Evolutionary conservation across 2,113 vertebrate genomes (phyloP), one percentile per base, ranked within the genome.

Genomic region (Bambusicola thoracicus): DNA sequence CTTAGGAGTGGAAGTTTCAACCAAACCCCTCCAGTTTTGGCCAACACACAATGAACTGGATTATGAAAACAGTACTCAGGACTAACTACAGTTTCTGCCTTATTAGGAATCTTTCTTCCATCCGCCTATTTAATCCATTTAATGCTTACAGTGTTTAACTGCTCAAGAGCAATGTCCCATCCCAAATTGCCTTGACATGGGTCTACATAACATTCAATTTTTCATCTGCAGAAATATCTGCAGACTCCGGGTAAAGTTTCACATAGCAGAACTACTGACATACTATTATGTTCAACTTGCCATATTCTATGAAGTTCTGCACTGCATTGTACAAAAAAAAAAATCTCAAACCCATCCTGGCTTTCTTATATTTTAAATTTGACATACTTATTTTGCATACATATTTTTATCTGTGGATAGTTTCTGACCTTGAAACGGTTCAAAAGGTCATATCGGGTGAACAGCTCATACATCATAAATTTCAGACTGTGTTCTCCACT

Each of bases 391-490:
- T 87, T 94, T 88, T 81, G 30, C 73, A 92, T 56, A 70, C 48
- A 48, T 46, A 89, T 72, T 86, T 93, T 91, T 75, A 61, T 59
- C 62, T 44, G 44, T 87, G 21, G 7, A 58, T 91, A 55, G 41
- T 51, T 96, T 92, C 98, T 98, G 87, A 99, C 99, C 99, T 99
- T 99, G 98, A 99, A 99, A 97, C 99, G 99, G 98, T 96, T 99
- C 98, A 99, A 98, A 97, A 99, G 98, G 96, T 99, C 99, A 15
- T 99, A 99, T 98, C 99, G 98, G 90, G 99, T 99, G 97, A 99
- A 98, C 53, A 99, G 98, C 96, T 99, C 99, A 81, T 99, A 99
- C 94, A 99, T 99, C 97, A 99, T 98, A 96, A 99, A 99, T 97
- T 99, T 99, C 96, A 99, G 98, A 74, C 99, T 99, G 80, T 99